A percentile compares a stretch with the other conserved stretches of the same genome.
These are phyloP conservation scores for Zeugodacus cucurbitae DNA, from an alignment of 1,140 invertebrate species.

Conservation along the genomic window DNA sequence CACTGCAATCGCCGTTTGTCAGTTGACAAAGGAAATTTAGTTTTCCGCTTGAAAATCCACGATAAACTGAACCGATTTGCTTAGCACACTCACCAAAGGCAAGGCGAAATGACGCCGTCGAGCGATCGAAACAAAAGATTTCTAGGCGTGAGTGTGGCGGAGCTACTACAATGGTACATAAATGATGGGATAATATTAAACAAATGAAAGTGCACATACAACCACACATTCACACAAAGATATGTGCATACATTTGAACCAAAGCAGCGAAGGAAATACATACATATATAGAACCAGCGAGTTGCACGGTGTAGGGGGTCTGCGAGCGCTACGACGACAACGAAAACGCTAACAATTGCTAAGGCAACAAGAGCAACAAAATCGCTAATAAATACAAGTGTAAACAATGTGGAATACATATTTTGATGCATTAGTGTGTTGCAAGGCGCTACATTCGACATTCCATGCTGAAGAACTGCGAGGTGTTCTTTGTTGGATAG, in stretches of 20 bases:
- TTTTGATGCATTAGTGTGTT: conserved; percentile 14
- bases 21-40: conserved; percentile 18
- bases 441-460: neutral
- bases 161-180: neutral
- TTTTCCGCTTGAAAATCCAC: conserved; percentile 29
- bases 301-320: too few species aligned
- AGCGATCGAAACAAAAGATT: conserved; percentile 37
- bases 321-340: neutral
- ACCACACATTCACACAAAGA: too few species aligned
- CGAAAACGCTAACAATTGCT: conserved; percentile 5
- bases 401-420: conserved; percentile 4
- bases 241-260: too few species aligned
- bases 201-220: neutral
- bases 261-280: neutral
- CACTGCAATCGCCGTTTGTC: neutral
- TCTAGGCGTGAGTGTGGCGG: neutral
- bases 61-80: conserved; percentile 29
- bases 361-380: conserved; percentile 35
- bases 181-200: neutral
- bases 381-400: conserved; percentile 1
- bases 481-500: too few species aligned
- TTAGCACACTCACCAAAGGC: neutral
- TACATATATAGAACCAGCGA: neutral
- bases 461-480: neutral
- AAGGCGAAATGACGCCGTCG: neutral